Conservation (phyloP, 2,888 invertebrate genomes). For the Nomada flava region DNA sequence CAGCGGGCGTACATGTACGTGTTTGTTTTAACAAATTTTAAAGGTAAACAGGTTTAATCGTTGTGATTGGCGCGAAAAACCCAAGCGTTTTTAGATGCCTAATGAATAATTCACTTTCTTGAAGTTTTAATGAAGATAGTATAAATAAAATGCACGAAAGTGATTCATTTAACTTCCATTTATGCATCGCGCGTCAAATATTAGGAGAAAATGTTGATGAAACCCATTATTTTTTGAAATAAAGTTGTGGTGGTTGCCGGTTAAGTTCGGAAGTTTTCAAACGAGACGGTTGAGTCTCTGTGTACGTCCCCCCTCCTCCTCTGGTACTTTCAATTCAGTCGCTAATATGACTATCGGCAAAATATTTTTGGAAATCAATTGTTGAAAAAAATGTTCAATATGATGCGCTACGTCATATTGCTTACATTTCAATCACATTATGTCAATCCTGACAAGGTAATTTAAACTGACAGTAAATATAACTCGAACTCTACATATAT, state of each 20-base stretch:
- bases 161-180: slow-evolving; percentile 18
- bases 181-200: slow-evolving; percentile 3
- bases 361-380: neutral
- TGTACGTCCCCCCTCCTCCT: slow-evolving; percentile 50
- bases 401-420: neutral
- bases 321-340: slow-evolving; percentile 37
- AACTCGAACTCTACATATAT: slow-evolving; percentile 1
- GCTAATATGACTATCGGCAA: slow-evolving; percentile 26
- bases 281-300: slow-evolving; percentile 70
- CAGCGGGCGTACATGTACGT: neutral
- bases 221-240: slow-evolving; percentile 57
- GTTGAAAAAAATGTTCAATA: neutral
- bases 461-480: slow-evolving; percentile 29
- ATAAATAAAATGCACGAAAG: neutral
- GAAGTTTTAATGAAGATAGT: neutral
- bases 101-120: slow-evolving; percentile 41
- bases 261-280: slow-evolving; percentile 71
- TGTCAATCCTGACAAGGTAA: neutral
- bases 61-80: slow-evolving; percentile 79
- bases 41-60: slow-evolving; percentile 68
- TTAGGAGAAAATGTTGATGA: neutral
- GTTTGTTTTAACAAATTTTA: slow-evolving; percentile 28
- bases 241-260: slow-evolving; percentile 39
- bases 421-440: slow-evolving; percentile 11
- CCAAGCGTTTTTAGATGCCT: slow-evolving; percentile 32